These are phyloP conservation scores for Amphimedon queenslandica DNA, from an alignment of 37 sponge, comb jelly and placozoan genomes.

Conservation along the genomic window DNA sequence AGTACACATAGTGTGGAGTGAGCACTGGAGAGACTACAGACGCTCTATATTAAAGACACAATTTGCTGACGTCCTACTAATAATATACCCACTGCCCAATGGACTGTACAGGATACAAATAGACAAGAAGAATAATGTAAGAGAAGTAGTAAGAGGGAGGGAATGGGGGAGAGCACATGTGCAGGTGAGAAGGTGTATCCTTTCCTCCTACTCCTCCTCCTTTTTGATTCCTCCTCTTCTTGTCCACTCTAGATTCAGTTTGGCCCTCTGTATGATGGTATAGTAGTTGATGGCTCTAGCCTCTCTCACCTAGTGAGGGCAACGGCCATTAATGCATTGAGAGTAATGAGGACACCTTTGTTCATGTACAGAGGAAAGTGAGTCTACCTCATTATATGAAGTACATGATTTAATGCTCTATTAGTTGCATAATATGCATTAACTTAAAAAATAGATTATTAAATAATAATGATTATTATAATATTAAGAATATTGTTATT, in stretches of 20 bases:
- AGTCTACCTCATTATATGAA: too few species aligned
- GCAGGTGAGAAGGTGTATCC: neutral
- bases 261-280: slow-evolving; percentile 98
- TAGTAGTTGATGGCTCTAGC: slow-evolving; percentile 61
- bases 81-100: slow-evolving; percentile 86
- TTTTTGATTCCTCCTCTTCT: neutral
- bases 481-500: neutral
- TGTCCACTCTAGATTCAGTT: slow-evolving; percentile 57
- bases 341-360: slow-evolving; percentile 42
- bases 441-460: neutral
- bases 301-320: slow-evolving; percentile 85
- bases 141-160: neutral
- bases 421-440: neutral
- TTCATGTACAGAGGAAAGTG: slow-evolving; percentile 60
- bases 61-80: slow-evolving; percentile 87
- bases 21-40: slow-evolving; percentile 93
- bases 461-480: neutral
- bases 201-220: neutral
- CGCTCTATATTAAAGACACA: slow-evolving; percentile 87
- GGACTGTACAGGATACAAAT: slow-evolving; percentile 82
- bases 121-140: slow-evolving; percentile 45
- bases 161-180: too few species aligned
- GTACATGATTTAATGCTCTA: neutral
- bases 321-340: slow-evolving; percentile 89
- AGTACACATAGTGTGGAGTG: slow-evolving; percentile 96